phyloP scores from a whole-genome alignment of 2,797 vertebrate species.

The Clamator glandarius region DNA sequence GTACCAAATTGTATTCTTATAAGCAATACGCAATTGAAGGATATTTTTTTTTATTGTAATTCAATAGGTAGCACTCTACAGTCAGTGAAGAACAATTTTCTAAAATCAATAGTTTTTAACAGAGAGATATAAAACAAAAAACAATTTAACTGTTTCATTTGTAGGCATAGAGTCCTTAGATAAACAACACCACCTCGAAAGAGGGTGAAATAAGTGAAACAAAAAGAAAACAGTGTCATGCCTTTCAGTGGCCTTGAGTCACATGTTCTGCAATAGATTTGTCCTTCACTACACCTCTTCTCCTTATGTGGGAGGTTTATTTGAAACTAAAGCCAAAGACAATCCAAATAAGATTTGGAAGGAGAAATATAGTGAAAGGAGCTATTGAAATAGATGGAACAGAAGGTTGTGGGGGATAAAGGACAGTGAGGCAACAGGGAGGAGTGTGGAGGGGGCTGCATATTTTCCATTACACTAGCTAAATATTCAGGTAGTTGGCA shows the following conservation, averaged over 20 bases:
- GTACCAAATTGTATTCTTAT: neutral
- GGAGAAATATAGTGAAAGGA: neutral
- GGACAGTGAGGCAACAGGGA: accelerated
- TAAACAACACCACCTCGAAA: neutral
- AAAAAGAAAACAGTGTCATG: neutral
- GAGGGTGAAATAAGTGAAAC: neutral
- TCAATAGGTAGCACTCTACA: neutral
- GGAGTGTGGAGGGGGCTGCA: neutral
- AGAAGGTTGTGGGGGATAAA: neutral
- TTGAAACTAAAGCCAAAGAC: neutral
- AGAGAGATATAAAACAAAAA: neutral
- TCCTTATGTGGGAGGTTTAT: neutral
- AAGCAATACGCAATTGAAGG: neutral
- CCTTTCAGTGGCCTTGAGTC: neutral
- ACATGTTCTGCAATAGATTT: neutral
- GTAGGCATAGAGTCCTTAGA: neutral
- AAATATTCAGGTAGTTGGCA: neutral
- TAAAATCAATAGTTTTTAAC: neutral
- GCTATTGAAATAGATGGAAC: neutral
- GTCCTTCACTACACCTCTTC: neutral
- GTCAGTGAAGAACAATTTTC: neutral
- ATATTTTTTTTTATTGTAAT: neutral
- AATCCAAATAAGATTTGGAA: neutral
- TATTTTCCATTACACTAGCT: neutral
- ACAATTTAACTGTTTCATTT: neutral